These are phyloP conservation scores for Gymnopithys bicolor DNA, from an alignment of 2,797 vertebrate genomes.

Conservation along the genomic window DNA sequence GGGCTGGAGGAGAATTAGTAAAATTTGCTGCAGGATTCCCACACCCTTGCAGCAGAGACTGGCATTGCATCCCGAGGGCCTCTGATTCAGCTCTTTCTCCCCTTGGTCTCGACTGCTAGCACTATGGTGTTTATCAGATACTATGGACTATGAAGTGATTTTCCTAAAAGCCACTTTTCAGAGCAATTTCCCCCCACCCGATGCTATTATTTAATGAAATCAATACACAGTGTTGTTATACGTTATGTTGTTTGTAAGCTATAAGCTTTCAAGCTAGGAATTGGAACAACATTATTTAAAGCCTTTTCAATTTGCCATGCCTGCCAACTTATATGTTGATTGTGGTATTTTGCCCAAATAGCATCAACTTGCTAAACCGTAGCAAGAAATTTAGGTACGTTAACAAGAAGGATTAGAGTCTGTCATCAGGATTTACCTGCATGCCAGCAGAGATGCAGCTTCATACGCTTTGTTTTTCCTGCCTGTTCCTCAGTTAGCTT, in stretches of 20 bases:
- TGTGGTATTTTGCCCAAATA: conserved; percentile 25
- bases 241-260: conserved; percentile 33
- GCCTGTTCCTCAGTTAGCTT: background rate
- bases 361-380: background rate
- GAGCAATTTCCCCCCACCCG: background rate
- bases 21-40: conserved; percentile 53
- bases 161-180: conserved; percentile 26
- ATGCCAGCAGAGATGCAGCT: background rate
- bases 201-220: conserved; percentile 67
- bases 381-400: background rate
- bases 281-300: conserved; percentile 41
- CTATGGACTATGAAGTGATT: conserved; percentile 4
- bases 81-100: conserved; percentile 56
- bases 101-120: conserved; percentile 35
- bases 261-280: conserved; percentile 35
- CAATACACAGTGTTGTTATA: conserved; percentile 15
- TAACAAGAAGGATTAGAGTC: conserved; percentile 25
- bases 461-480: background rate
- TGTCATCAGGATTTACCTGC: conserved; percentile 13
- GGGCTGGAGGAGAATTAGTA: conserved; percentile 65
- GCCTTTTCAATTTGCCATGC: conserved; percentile 37
- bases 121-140: conserved; percentile 3
- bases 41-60: conserved; percentile 52
- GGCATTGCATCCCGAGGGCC: background rate
- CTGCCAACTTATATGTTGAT: conserved; percentile 34